These are phyloP conservation scores for Ctenochaetus hawaiiensis DNA, from an alignment of 2,797 vertebrate genomes.

Conservation along the genomic window DNA sequence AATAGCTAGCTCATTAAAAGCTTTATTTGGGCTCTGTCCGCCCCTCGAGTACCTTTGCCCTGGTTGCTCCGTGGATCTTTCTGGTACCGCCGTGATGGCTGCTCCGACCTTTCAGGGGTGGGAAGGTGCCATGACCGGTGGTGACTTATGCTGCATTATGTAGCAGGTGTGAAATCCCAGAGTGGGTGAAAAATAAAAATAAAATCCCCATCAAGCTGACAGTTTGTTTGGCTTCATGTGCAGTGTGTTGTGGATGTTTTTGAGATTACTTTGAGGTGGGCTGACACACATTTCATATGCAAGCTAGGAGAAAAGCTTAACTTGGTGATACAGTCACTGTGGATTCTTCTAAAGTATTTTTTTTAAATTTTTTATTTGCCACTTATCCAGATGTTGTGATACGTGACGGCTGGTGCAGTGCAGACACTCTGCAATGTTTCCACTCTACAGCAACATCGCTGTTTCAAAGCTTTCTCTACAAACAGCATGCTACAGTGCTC, in stretches of 20 bases:
- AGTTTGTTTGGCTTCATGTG: conserved; percentile 17
- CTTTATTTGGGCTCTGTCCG: conserved; percentile 87
- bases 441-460: conserved; percentile 39
- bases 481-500: conserved; percentile 69
- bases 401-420: conserved; percentile 46
- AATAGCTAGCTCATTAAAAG: conserved; percentile 87
- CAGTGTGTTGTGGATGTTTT: conserved; percentile 16
- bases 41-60: conserved; percentile 78
- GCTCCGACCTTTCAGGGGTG: conserved; percentile 52
- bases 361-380: too few species aligned
- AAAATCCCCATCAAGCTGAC: conserved; percentile 18
- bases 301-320: conserved; percentile 1
- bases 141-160: conserved; percentile 34
- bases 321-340: conserved; percentile 1
- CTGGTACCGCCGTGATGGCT: conserved; percentile 53
- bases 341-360: conserved; percentile 23
- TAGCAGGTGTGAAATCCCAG: conserved; percentile 25
- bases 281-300: conserved; percentile 43
- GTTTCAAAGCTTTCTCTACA: conserved; percentile 69
- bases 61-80: conserved; percentile 65
- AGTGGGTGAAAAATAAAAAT: conserved; percentile 1
- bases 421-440: conserved; percentile 55
- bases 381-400: conserved; percentile 62
- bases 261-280: conserved; percentile 43
- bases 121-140: conserved; percentile 35